A percentile compares a stretch with the other conserved stretches of the same genome.
phyloP scores from a whole-genome alignment of 1,140 invertebrate species.

The Apis laboriosa region DNA sequence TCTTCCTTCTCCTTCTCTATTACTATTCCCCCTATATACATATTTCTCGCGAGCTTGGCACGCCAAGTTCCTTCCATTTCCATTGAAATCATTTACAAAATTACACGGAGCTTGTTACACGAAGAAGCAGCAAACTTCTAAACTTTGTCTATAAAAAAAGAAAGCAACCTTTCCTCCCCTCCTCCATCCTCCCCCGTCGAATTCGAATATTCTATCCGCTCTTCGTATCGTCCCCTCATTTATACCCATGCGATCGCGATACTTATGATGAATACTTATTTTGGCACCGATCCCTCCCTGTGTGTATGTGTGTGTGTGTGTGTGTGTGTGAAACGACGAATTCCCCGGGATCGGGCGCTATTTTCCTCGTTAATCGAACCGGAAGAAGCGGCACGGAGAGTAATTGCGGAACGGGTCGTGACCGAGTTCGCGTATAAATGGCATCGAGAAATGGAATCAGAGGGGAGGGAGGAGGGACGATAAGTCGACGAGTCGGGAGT shows the following conservation, averaged over 20 bases:
- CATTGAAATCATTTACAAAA: too few relatives aligned
- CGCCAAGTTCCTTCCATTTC: not conserved
- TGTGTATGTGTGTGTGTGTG: not conserved
- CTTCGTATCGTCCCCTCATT: not conserved
- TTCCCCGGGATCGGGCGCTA: slow-evolving; percentile 7
- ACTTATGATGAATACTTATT: slow-evolving; percentile 23
- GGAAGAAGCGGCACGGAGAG: slow-evolving; percentile 25
- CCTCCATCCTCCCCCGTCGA: not conserved
- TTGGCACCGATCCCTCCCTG: slow-evolving; percentile 23
- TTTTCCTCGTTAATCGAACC: slow-evolving; percentile 54
- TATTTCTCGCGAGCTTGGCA: too few relatives aligned
- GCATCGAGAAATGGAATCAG: slow-evolving; percentile 22
- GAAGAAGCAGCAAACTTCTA: too few relatives aligned
- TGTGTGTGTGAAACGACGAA: not conserved
- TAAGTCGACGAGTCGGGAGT: not conserved
- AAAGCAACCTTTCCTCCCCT: too few relatives aligned
- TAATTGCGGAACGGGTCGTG: slow-evolving; percentile 45
- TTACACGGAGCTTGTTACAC: not conserved
- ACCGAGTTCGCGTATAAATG: slow-evolving; percentile 49
- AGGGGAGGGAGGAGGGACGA: not conserved
- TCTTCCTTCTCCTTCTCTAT: not conserved
- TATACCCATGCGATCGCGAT: not conserved
- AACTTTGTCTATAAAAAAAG: too few relatives aligned
- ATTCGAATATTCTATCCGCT: not conserved
- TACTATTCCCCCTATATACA: too few relatives aligned